phyloP scores from a whole-genome alignment of 1,140 invertebrate species.

The Anthonomus grandis region DNA sequence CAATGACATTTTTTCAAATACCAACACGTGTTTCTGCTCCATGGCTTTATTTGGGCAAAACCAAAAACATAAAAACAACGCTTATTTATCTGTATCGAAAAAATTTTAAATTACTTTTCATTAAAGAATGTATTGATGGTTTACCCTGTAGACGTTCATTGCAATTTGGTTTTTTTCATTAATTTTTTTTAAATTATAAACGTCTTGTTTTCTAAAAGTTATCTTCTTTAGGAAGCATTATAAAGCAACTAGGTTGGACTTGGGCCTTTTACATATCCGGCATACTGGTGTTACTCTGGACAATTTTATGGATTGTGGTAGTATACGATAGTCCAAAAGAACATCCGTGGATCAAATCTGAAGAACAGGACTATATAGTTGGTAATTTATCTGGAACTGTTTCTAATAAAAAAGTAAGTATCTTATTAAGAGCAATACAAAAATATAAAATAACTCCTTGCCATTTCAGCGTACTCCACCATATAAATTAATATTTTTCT shows the following conservation, averaged over 20 bases:
- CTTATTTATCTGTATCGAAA: too few species aligned
- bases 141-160: too few species aligned
- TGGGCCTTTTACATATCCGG: conserved; percentile 71
- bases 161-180: too few species aligned
- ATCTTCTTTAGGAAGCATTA: conserved; percentile 53
- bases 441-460: too few species aligned
- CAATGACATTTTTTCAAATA: too few species aligned
- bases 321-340: conserved; percentile 67
- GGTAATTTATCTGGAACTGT: conserved; percentile 56
- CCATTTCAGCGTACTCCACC: conserved; percentile 54
- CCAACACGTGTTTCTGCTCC: too few species aligned
- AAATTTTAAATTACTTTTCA: too few species aligned
- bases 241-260: conserved; percentile 65
- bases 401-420: conserved; percentile 52
- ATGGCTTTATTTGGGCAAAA: too few species aligned
- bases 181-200: not conserved
- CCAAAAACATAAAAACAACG: too few species aligned
- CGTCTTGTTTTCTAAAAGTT: not conserved
- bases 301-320: conserved; percentile 60
- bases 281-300: conserved; percentile 60
- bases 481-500: conserved; percentile 57
- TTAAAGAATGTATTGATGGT: too few species aligned
- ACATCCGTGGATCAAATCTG: conserved; percentile 71
- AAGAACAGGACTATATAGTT: conserved; percentile 74
- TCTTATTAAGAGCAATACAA: not conserved